Conservation (phyloP, 2,888 invertebrate species). For the Odontomyia ornata region DNA sequence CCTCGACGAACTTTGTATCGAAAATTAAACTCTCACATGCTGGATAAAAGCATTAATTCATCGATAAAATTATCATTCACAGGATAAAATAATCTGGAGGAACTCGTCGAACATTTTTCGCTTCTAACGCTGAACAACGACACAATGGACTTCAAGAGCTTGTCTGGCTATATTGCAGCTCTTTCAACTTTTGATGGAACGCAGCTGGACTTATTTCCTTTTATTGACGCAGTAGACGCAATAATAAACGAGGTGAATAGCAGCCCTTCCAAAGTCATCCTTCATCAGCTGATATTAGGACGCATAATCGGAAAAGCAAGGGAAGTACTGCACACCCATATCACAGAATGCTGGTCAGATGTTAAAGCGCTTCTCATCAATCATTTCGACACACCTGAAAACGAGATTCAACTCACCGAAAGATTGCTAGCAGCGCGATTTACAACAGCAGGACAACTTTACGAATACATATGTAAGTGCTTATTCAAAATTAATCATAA, state of each 20-base stretch:
- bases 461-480: conserved; percentile 22
- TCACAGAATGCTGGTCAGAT: not conserved
- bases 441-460: conserved; percentile 13
- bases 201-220: conserved; percentile 2
- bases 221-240: conserved; percentile 9
- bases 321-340: conserved; percentile 10
- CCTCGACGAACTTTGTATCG: not conserved
- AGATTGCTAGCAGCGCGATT: conserved; percentile 10
- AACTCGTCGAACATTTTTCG: not conserved
- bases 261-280: conserved; percentile 6
- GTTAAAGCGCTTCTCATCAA: conserved; percentile 26
- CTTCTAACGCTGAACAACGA: not conserved
- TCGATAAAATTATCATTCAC: not conserved
- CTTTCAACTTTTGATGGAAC: conserved; percentile 10
- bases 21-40: not conserved
- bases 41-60: not conserved
- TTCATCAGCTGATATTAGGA: conserved; percentile 14
- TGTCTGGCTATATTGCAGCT: conserved; percentile 10
- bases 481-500: conserved; percentile 22
- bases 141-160: conserved; percentile 8
- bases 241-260: conserved; percentile 6
- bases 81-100: conserved; percentile 6
- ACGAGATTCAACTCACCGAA: conserved; percentile 13
- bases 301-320: not conserved
- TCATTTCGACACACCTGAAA: conserved; percentile 29